Evolutionary conservation across 1,140 invertebrate genomes (phyloP), one percentile per base, ranked within the genome.

Genomic region (Ladona fulva): DNA sequence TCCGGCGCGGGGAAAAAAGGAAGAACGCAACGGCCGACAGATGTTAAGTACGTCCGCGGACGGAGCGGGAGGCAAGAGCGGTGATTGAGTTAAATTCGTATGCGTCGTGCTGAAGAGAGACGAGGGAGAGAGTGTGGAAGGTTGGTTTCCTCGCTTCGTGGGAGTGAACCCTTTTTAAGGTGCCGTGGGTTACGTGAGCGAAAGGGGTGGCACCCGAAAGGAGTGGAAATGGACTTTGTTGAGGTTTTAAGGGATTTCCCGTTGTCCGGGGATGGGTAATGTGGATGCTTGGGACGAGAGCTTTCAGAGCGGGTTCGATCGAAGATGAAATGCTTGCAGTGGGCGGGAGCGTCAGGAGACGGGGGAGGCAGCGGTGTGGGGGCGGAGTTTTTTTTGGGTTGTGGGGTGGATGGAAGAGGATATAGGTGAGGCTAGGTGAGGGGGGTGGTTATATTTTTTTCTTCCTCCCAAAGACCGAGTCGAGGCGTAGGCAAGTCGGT

Each of bases 271-370:
- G 52, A 66, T 66, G 52, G 52, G 52, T 66, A 66, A 66, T 66
- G 52, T 66, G 52, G 52, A 66, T 66, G 52, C 52, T 66, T 3
- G 14, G 14, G 52, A 22, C 16, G 52, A 66, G 52, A 22, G 52
- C 52, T 66, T 66, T 66, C 52, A 66, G 52, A 22, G 52, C 52
- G 52, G n/a, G 52, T 66, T 66, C 52, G 52, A 66, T 66, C 52
- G 52, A 66, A 66, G 52, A 66, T 66, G 52, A 66, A 66, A 66
- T 66, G 52, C 52, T 66, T 66, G 52, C 52, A 66, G 52, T 66
- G 52, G 52, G 52, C 14, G 52, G 52, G 52, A 12, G 14, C n/a
- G 52, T 16, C n/a, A 5, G 52, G 52, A 12, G 14, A 12, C 3
- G 12, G 52, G 3, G 52, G n/a, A 66, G 52, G 14, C 16, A 12